Evolutionary conservation across 2,888 invertebrate species (phyloP).

Genomic region (Caenorhabditis sp.): DNA sequence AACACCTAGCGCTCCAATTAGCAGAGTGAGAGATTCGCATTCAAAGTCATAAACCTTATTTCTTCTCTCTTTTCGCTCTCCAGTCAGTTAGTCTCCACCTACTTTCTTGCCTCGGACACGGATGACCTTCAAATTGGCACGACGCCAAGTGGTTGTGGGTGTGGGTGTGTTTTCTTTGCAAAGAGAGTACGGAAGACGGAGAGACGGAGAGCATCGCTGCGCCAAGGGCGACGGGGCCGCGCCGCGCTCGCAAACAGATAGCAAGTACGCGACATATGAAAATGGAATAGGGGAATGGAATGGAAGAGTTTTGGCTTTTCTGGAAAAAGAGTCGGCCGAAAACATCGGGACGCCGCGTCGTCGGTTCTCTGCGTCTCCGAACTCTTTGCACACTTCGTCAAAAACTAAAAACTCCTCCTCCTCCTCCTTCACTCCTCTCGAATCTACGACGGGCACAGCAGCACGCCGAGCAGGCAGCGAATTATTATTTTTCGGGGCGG

Average conservation of each 20-base stretch:
- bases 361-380: neutral
- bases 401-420: constrained; percentile 32
- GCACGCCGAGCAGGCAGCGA: neutral
- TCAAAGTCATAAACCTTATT: neutral
- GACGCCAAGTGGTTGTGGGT: constrained; percentile 31
- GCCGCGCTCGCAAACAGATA: no score
- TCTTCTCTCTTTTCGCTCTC: no score
- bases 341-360: neutral
- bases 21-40: no score
- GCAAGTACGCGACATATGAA: no score
- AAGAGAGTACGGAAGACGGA: neutral
- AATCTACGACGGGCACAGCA: neutral
- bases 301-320: no score
- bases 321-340: no score
- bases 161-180: no score
- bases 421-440: neutral
- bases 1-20: no score
- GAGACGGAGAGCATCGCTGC: constrained; percentile 17
- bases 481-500: constrained; percentile 48
- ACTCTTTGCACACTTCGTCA: constrained; percentile 13
- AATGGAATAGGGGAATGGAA: no score
- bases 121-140: constrained; percentile 19
- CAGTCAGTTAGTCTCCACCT: no score
- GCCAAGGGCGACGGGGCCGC: constrained; percentile 19
- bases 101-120: no score